Evolutionary conservation across 2,888 invertebrate species (phyloP).

Genomic region (Leucozona laternaria): DNA sequence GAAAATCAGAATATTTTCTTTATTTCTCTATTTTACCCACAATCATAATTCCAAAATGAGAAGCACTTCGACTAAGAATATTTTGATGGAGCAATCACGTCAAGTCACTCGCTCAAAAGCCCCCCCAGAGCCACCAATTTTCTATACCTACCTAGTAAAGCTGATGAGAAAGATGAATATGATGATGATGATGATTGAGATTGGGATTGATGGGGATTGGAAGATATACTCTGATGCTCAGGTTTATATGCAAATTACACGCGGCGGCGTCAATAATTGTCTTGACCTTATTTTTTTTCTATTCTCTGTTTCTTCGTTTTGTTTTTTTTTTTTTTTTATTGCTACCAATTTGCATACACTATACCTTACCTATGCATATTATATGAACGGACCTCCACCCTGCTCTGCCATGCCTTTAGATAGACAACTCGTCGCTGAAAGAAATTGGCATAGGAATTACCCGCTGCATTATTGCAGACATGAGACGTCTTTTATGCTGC

Average conservation of each 20-base stretch:
- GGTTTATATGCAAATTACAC: conserved; percentile 63
- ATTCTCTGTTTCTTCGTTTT: conserved; percentile 6
- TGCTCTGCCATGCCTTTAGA: conserved; percentile 19
- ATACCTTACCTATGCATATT: conserved; percentile 2
- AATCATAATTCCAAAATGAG: conserved; percentile 49
- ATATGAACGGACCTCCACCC: conserved; percentile 29
- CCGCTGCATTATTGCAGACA: conserved; percentile 56
- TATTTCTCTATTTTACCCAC: not conserved
- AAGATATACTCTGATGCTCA: conserved; percentile 47
- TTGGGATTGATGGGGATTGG: conserved; percentile 47
- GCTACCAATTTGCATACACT: conserved; percentile 54
- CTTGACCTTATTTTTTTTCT: conserved; percentile 67
- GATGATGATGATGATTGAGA: conserved; percentile 37
- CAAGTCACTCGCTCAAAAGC: conserved; percentile 5
- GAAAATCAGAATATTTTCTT: conserved; percentile 11
- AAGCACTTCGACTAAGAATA: conserved; percentile 36
- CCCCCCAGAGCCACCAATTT: conserved; percentile 8
- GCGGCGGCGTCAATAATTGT: conserved; percentile 68
- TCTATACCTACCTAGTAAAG: not conserved
- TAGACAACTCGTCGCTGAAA: not conserved
- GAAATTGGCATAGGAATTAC: conserved; percentile 63
- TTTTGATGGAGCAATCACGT: conserved; percentile 15
- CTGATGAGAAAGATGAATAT: conserved; percentile 6
- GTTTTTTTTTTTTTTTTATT: conserved; percentile 2
- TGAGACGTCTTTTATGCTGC: conserved; percentile 41